Evolutionary conservation across 2,888 invertebrate genomes (phyloP).

Genomic region (Julus scanicus): DNA sequence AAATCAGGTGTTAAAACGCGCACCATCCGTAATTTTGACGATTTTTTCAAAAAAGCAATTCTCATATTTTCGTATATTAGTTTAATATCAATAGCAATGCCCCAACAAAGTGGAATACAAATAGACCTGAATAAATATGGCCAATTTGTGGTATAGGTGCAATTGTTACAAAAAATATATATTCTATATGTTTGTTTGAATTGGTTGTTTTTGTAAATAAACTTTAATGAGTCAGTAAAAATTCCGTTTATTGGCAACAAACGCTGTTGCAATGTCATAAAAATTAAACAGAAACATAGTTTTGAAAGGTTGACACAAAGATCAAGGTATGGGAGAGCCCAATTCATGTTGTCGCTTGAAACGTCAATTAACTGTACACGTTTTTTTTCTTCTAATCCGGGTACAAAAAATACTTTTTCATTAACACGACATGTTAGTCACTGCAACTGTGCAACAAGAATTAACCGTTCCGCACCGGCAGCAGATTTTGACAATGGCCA

Average conservation of each 20-base stretch:
- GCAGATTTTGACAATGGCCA: conserved; percentile 28
- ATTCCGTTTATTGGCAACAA: neutral
- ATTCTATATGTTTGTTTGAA: no score
- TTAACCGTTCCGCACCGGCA: conserved; percentile 20
- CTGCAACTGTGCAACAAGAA: neutral
- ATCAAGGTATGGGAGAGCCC: neutral
- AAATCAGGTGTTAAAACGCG: no score
- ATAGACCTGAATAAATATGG: no score
- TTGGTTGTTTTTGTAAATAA: neutral
- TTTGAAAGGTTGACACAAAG: neutral
- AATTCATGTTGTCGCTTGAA: neutral
- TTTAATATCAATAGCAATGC: no score
- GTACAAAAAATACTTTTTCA: conserved; percentile 24
- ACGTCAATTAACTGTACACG: neutral
- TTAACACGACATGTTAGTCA: neutral
- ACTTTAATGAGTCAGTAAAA: neutral
- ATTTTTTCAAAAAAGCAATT: no score
- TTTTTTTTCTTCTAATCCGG: neutral
- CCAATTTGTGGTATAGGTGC: no score
- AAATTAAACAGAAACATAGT: neutral
- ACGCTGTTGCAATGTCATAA: neutral
- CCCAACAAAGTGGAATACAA: no score
- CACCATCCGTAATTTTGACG: no score
- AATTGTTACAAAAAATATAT: no score
- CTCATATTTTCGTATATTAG: no score